Base-by-base conservation (phyloP, 2,888 invertebrate species). In the Hymenopus coronatus region DNA sequence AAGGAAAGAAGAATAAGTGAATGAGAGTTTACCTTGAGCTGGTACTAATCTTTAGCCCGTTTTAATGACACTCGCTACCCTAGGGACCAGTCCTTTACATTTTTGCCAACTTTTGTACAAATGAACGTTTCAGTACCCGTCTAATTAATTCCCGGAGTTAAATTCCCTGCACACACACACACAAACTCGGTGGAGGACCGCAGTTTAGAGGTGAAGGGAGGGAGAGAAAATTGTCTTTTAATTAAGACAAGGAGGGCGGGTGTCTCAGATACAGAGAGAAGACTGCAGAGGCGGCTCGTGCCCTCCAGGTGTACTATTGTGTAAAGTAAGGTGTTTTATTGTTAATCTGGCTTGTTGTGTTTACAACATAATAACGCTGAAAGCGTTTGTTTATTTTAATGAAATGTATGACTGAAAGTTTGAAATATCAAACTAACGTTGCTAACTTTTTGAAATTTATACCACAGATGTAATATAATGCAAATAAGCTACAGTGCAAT, bases 211-310 rank as follows among this genome's bases (percentile, higher is more conserved):
- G 28, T 25, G 28, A 54, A 81, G 82, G 87, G 87, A 30, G 46
- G 86, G 27, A 28, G 81, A 33, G 88, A 89, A 90, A 90, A 90
- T 87, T 89, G 89, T 90, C 88, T 90, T 90, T 90, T 90, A 90
- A 90, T 90, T 90, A 90, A 90, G 90, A 90, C 90, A 89, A 85
- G 89, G 87, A 88, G 82, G 88, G 83, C 84, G 90, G 83, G 83
- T 20, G 83, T 83, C 30, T 83, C 20, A 30, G 54, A 30, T 83
- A 70, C 54, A 70, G 54, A 4, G 20, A 12, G 20, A 12, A 40
- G 33, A 33, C 33, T 33, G 54, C 54, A 70, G 54, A 2, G 54
- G 54, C 54, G 54, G 54, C 54, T 70, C 20, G 6, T 70, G 25
- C 54, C 20, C 54, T 70, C 25, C 54, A 40, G 40, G 40, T 40